Conservation (phyloP, 2,797 vertebrate genomes). For the Hippocampus kuda region DNA sequence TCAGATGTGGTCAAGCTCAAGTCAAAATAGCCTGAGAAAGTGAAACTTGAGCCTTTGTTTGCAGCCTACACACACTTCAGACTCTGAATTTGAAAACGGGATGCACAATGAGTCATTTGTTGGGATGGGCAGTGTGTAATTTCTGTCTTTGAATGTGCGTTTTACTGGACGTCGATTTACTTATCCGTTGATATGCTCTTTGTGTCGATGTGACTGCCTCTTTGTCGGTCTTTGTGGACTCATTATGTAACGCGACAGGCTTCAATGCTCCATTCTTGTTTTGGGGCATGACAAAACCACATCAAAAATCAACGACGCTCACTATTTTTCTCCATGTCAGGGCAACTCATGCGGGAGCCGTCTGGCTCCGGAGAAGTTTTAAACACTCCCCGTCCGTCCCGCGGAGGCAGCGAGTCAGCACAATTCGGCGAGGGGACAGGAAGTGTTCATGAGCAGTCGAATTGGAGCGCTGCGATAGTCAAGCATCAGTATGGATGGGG, state of each 20-base stretch:
- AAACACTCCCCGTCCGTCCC: slow-evolving; percentile 38
- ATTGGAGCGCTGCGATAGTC: slow-evolving; percentile 27
- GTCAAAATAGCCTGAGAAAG: slow-evolving; percentile 42
- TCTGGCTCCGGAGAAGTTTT: slow-evolving; percentile 31
- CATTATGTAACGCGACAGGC: slow-evolving; percentile 12
- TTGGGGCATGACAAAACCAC: slow-evolving; percentile 13
- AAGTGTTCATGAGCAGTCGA: slow-evolving; percentile 46
- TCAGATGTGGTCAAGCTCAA: slow-evolving; percentile 27
- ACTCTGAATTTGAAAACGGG: slow-evolving; percentile 15
- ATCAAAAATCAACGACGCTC: slow-evolving; percentile 4
- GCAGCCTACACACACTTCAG: slow-evolving; percentile 20
- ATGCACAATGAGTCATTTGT: slow-evolving; percentile 22
- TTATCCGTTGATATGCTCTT: slow-evolving; percentile 19
- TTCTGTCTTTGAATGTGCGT: not conserved
- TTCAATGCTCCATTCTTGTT: slow-evolving; percentile 16
- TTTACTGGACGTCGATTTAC: not conserved
- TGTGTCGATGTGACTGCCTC: slow-evolving; percentile 1
- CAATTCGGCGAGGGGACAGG: slow-evolving; percentile 36
- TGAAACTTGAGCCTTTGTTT: slow-evolving; percentile 45
- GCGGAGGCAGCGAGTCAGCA: slow-evolving; percentile 20
- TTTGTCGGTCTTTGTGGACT: slow-evolving; percentile 2
- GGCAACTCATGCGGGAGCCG: slow-evolving; percentile 8
- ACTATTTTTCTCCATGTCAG: not conserved
- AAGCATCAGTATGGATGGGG: slow-evolving; percentile 11
- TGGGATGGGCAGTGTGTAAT: not conserved